Evolutionary conservation across 1,140 invertebrate genomes (phyloP).

Genomic region (Bactericera cockerelli): DNA sequence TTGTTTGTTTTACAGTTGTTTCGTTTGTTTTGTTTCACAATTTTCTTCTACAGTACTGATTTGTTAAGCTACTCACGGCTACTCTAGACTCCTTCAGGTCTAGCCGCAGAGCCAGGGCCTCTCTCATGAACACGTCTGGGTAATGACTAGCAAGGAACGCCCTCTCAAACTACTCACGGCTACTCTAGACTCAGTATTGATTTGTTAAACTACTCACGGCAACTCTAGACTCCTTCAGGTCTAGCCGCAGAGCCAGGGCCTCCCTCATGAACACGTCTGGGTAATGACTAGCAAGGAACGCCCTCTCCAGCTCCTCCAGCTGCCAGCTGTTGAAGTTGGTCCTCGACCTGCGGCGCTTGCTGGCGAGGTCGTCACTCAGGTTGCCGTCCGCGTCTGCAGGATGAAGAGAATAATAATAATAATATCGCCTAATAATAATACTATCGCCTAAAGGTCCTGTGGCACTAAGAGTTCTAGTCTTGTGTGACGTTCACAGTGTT

Average conservation of each 20-base stretch:
- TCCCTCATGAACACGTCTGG: slow-evolving; percentile 98
- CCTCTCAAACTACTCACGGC: slow-evolving; percentile 93
- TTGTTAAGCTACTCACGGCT: slow-evolving; percentile 88
- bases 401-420: too few relatives aligned
- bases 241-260: slow-evolving; percentile 82
- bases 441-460: too few relatives aligned
- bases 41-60: too few relatives aligned
- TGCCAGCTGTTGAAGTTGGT: slow-evolving; percentile 99
- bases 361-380: slow-evolving; percentile 23
- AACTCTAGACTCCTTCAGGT: slow-evolving; percentile 93
- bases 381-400: slow-evolving; percentile 13
- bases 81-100: slow-evolving; percentile 96
- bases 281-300: slow-evolving; percentile 93
- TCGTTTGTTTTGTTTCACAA: too few relatives aligned
- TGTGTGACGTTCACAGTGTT: too few relatives aligned
- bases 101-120: slow-evolving; percentile 83
- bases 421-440: too few relatives aligned
- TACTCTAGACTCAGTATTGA: too few relatives aligned
- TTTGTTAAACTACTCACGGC: slow-evolving; percentile 82
- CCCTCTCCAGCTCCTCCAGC: slow-evolving; percentile 91
- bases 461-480: too few relatives aligned
- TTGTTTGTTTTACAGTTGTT: too few relatives aligned
- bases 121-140: slow-evolving; percentile 97
- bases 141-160: slow-evolving; percentile 95
- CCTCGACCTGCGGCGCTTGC: slow-evolving; percentile 69